A percentile compares a stretch with the other conserved stretches of the same genome.
phyloP scores from a whole-genome alignment of 2,797 vertebrate species.

The Oophaga sylvatica region DNA sequence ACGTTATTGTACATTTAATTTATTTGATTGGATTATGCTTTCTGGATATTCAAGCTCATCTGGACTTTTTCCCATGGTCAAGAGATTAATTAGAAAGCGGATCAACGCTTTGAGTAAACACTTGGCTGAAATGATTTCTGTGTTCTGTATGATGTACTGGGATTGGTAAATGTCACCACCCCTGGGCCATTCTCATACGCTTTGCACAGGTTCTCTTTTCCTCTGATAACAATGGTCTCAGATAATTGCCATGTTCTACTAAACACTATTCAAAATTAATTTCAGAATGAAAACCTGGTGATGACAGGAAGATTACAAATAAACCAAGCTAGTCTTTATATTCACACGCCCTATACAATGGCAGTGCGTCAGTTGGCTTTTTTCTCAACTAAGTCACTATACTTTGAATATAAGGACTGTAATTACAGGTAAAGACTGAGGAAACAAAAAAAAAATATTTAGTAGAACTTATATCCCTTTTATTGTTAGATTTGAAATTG shows the following conservation, averaged over 20 bases:
- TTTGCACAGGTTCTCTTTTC: neutral
- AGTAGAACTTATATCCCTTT: too few species aligned
- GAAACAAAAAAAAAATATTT: too few species aligned
- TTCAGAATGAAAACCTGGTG: neutral
- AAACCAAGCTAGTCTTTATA: neutral
- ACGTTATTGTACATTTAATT: neutral
- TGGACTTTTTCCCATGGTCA: conserved; percentile 73
- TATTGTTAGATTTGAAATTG: too few species aligned
- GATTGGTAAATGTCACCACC: conserved; percentile 49
- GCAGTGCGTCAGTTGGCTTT: too few species aligned
- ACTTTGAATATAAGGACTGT: too few species aligned
- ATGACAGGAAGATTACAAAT: neutral
- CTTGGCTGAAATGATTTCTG: neutral
- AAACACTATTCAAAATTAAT: neutral
- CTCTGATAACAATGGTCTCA: neutral
- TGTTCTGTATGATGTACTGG: neutral
- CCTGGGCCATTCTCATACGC: neutral
- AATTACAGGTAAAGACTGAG: too few species aligned
- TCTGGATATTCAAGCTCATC: conserved; percentile 63
- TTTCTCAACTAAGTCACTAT: too few species aligned
- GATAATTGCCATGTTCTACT: neutral
- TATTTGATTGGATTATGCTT: conserved; percentile 32
- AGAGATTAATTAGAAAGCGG: conserved; percentile 51
- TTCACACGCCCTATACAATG: too few species aligned
- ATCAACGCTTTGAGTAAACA: conserved; percentile 72